These are phyloP conservation scores for Melanostoma scalare DNA, from an alignment of 2,888 invertebrate species.

Conservation along the genomic window DNA sequence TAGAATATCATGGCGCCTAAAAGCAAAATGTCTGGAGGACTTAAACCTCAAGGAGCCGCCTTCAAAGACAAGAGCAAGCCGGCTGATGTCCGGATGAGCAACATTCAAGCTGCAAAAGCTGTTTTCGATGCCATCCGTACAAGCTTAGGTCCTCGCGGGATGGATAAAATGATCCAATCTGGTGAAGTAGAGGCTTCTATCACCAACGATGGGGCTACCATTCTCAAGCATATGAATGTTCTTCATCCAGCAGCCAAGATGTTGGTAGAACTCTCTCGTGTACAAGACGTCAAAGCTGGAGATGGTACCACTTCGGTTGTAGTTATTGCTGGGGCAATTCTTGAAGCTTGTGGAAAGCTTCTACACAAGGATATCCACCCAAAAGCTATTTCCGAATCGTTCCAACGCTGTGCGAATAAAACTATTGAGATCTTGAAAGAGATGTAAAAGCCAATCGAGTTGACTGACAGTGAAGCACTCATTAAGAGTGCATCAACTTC, in stretches of 20 bases:
- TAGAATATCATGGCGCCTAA: slow-evolving; percentile 79
- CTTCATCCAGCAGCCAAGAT: slow-evolving; percentile 99
- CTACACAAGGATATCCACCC: slow-evolving; percentile 98
- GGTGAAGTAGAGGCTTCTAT: slow-evolving; percentile 98
- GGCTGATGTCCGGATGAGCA: slow-evolving; percentile 95
- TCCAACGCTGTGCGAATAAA: slow-evolving; percentile 86
- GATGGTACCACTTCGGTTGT: slow-evolving; percentile 99
- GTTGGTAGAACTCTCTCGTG: slow-evolving; percentile 98
- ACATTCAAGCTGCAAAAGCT: slow-evolving; percentile 99
- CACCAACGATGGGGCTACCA: slow-evolving; percentile 99
- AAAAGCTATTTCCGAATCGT: slow-evolving; percentile 97
- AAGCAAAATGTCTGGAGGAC: slow-evolving; percentile 75
- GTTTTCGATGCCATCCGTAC: slow-evolving; percentile 99
- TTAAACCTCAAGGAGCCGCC: slow-evolving; percentile 83
- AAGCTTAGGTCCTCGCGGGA: slow-evolving; percentile 98
- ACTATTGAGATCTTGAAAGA: slow-evolving; percentile 87
- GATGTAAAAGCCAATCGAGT: slow-evolving; percentile 93
- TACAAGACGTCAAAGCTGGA: slow-evolving; percentile 99
- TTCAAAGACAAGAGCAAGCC: slow-evolving; percentile 97
- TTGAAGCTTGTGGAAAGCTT: slow-evolving; percentile 96
- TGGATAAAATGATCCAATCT: slow-evolving; percentile 99
- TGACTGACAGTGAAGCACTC: slow-evolving; percentile 92
- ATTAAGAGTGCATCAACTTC: slow-evolving; percentile 98
- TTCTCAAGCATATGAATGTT: slow-evolving; percentile 99
- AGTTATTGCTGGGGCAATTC: slow-evolving; percentile 96